phyloP scores from a whole-genome alignment of 2,888 invertebrate genomes.

The Eupsilia transversa region DNA sequence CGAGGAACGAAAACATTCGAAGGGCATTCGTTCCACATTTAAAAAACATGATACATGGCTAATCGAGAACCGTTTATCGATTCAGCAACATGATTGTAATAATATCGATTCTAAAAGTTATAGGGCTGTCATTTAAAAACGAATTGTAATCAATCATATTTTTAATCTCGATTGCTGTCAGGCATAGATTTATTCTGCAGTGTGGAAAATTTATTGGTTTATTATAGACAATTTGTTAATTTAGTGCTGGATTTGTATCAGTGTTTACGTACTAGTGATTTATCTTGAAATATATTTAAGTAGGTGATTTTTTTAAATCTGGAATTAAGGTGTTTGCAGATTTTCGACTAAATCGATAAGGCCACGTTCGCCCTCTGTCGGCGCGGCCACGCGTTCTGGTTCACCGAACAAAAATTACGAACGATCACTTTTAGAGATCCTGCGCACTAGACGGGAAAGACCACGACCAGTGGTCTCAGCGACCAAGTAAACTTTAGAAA shows the following conservation, averaged over 20 bases:
- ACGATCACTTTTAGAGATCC: too few species aligned
- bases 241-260: conserved; percentile 26
- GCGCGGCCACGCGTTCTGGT: too few species aligned
- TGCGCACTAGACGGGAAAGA: too few species aligned
- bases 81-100: conserved; percentile 57
- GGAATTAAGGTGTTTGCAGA: not conserved
- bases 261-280: conserved; percentile 35
- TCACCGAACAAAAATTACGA: too few species aligned
- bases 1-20: conserved; percentile 39
- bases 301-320: not conserved
- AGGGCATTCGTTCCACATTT: conserved; percentile 42
- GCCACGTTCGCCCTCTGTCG: too few species aligned
- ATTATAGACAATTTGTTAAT: conserved; percentile 59
- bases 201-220: conserved; percentile 57
- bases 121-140: conserved; percentile 58
- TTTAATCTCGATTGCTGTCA: conserved; percentile 64
- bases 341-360: not conserved
- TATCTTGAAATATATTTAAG: conserved; percentile 43
- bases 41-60: conserved; percentile 53
- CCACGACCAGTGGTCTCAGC: too few species aligned
- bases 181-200: conserved; percentile 55
- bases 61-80: conserved; percentile 62
- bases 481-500: too few species aligned
- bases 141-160: conserved; percentile 57
- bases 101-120: conserved; percentile 50